These are phyloP conservation scores for Halichondria panicea DNA, from an alignment of 37 sponge, comb jelly and placozoan genomes.

Conservation along the genomic window DNA sequence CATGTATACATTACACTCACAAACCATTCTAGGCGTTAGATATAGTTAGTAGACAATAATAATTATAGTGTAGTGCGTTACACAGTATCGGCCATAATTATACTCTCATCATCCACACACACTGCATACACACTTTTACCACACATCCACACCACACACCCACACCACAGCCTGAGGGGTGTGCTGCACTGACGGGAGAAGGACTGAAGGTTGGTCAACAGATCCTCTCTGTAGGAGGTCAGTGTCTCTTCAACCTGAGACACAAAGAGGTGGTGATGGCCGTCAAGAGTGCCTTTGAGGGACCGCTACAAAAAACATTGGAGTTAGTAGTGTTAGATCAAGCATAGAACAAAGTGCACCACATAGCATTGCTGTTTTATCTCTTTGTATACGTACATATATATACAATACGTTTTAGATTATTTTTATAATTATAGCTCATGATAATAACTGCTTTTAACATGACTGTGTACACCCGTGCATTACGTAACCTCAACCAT, in stretches of 20 bases:
- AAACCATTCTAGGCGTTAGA: not conserved
- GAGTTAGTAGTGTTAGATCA: slow-evolving; percentile 66
- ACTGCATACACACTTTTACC: not conserved
- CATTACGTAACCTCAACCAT: too few species aligned
- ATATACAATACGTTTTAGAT: too few species aligned
- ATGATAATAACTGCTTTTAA: too few species aligned
- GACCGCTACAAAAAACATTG: slow-evolving; percentile 58
- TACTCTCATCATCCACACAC: not conserved
- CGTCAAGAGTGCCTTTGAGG: slow-evolving; percentile 85
- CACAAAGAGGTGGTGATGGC: slow-evolving; percentile 82
- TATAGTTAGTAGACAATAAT: not conserved
- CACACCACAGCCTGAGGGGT: slow-evolving; percentile 63
- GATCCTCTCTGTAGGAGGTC: slow-evolving; percentile 65
- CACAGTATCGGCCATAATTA: not conserved
- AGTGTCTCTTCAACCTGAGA: slow-evolving; percentile 59
- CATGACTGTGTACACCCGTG: too few species aligned
- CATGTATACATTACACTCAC: not conserved
- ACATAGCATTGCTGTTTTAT: too few species aligned
- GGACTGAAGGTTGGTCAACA: slow-evolving; percentile 81
- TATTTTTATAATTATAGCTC: too few species aligned
- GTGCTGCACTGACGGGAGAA: slow-evolving; percentile 57
- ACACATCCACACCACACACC: not conserved
- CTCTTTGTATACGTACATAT: too few species aligned
- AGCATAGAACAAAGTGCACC: not conserved
- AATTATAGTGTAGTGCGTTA: not conserved